Percentiles rank a stretch among this genome's conserved stretches.
Evolutionary conservation across 2,113 vertebrate species (phyloP).

Genomic region (Mustela nigripes): DNA sequence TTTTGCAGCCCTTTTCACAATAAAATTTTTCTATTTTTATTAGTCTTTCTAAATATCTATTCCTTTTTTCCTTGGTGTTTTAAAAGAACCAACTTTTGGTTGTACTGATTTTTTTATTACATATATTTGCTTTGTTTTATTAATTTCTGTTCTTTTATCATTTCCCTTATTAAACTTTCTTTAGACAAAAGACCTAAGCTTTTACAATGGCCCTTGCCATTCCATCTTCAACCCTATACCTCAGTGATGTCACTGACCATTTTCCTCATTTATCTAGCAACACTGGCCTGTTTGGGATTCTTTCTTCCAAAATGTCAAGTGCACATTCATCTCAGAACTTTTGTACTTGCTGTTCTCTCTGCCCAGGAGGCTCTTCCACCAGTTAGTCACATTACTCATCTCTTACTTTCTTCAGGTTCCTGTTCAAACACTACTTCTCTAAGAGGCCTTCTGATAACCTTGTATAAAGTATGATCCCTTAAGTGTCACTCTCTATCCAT

Average conservation of each 20-base stretch:
- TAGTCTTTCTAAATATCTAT: neutral
- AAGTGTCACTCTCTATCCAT: neutral
- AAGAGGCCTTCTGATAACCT: neutral
- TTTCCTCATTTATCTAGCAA: neutral
- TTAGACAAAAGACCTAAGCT: neutral
- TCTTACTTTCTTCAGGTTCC: neutral
- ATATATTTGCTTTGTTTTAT: conserved; percentile 19
- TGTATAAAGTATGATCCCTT: neutral
- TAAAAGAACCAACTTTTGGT: neutral
- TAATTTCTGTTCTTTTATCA: conserved; percentile 22
- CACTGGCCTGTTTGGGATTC: neutral
- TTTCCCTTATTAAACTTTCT: neutral
- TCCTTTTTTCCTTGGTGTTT: neutral
- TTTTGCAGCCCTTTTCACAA: neutral
- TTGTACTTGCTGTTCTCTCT: neutral
- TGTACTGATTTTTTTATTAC: neutral
- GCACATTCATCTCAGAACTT: neutral
- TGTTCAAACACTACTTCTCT: neutral
- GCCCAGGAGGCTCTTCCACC: neutral
- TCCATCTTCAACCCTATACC: neutral
- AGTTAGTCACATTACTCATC: neutral
- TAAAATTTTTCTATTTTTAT: neutral
- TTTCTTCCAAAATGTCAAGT: neutral
- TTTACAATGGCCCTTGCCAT: neutral
- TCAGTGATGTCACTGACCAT: neutral